Evolutionary conservation across 2,797 vertebrate species (phyloP), one percentile per base, ranked within the genome.

Genomic region (Cynopterus sphinx): DNA sequence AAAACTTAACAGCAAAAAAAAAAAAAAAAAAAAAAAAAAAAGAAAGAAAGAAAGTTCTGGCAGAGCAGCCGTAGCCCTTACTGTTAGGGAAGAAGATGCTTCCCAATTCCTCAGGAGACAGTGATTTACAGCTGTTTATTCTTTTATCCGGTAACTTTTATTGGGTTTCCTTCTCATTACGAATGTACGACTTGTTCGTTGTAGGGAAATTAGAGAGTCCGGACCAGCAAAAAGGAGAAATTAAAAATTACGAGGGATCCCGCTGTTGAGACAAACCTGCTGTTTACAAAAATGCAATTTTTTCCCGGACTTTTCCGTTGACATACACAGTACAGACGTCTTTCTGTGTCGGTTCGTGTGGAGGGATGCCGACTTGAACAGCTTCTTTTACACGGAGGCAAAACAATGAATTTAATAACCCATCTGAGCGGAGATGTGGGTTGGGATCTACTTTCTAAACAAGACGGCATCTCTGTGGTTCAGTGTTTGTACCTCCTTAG

Each of bases 61-160:
- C 63, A 49, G 68, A 89, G 84, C 28, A 31, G 0, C 9, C 5
- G 0, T 0, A 9, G 13, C 43, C 43, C 11, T 41, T 59, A 5
- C 4, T 21, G 53, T 57, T 11, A 6, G 33, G 87, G 39, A 92
- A 26, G 79, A 84, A 33, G 71, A 53, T 19, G 53, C 24, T 55
- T 24, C 0, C 68, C 49, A 31, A 90, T 91, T 92, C 74, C 93
- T 85, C 93, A 11, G 74, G 86, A 94, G 65, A 57, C 22, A 51
- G 10, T 6, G 28, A 26, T 55, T 88, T 77, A 70, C 16, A 11
- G 65, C 31, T 78, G 65, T 51, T 78, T 90, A 89, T 70, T 75
- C 78, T 86, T 65, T 89, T 86, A 96, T 63, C 55, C 91, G 94
- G 77, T 95, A 95, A 88, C 28, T 83, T 88, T 78, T 90, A 97